Evolutionary conservation across 2,797 vertebrate genomes (phyloP).

Genomic region (Micrastur ruficollis): DNA sequence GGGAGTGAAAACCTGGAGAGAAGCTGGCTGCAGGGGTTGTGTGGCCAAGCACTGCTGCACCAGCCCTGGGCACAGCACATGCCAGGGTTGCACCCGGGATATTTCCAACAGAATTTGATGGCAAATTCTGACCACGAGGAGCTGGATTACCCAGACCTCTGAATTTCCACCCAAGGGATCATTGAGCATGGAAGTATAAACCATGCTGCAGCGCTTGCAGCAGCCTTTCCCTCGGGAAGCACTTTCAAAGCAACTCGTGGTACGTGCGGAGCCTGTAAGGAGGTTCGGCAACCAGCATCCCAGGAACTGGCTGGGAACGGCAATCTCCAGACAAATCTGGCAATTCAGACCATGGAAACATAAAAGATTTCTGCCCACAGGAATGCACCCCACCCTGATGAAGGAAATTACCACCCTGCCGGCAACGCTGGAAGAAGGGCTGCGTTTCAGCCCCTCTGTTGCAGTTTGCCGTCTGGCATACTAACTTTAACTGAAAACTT

Average conservation of each 20-base stretch:
- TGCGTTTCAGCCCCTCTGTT: neutral
- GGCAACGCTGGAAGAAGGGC: neutral
- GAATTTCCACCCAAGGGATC: neutral
- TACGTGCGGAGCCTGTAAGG: neutral
- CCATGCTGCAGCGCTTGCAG: neutral
- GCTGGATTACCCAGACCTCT: neutral
- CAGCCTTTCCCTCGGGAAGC: neutral
- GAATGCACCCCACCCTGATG: neutral
- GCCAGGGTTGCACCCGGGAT: neutral
- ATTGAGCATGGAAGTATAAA: neutral
- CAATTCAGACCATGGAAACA: conserved; percentile 13
- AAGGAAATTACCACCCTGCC: conserved; percentile 36
- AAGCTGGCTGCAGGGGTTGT: neutral
- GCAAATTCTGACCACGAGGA: neutral
- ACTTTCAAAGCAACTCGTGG: neutral
- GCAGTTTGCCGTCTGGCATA: neutral
- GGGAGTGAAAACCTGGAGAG: neutral
- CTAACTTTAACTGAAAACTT: neutral
- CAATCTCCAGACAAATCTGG: conserved; percentile 35
- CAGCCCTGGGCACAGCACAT: fast-evolving
- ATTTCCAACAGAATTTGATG: neutral
- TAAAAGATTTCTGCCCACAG: conserved; percentile 15
- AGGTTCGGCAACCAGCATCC: neutral
- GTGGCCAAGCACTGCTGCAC: neutral
- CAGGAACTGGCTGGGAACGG: neutral